Evolutionary conservation across 2,888 invertebrate species (phyloP).

Genomic region (Heliconius cydno): DNA sequence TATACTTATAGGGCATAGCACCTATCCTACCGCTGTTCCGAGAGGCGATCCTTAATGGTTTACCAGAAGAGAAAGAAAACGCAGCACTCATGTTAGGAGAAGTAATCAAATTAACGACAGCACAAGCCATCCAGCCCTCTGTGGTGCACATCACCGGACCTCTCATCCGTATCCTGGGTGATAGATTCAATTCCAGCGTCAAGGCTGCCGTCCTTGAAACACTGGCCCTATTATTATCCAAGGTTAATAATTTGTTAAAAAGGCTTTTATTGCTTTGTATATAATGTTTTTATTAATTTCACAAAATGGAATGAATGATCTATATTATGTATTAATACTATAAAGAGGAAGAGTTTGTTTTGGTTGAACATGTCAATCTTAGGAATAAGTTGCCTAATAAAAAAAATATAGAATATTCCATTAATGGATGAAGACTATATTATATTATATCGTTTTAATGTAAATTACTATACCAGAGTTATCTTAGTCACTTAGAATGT

Average conservation of each 20-base stretch:
- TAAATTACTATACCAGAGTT: too few relatives aligned
- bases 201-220: constrained; percentile 98
- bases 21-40: constrained; percentile 97
- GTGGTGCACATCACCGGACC: constrained; percentile 99
- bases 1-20: constrained; percentile 87
- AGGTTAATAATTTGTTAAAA: constrained; percentile 80
- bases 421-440: too few relatives aligned
- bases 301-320: too few relatives aligned
- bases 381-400: too few relatives aligned
- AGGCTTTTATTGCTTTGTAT: not conserved
- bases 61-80: constrained; percentile 97
- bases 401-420: too few relatives aligned
- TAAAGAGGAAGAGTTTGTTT: too few relatives aligned
- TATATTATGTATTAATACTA: too few relatives aligned
- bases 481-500: too few relatives aligned
- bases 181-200: constrained; percentile 95
- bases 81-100: constrained; percentile 95
- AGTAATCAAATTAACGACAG: constrained; percentile 92
- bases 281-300: not conserved
- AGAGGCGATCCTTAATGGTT: constrained; percentile 97
- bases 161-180: constrained; percentile 97
- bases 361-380: too few relatives aligned
- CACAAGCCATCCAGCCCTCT: constrained; percentile 95
- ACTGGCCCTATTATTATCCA: constrained; percentile 94
- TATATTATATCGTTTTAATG: too few relatives aligned